Base-by-base conservation (phyloP, 2,888 invertebrate genomes). In the Harpalus rubripes region DNA sequence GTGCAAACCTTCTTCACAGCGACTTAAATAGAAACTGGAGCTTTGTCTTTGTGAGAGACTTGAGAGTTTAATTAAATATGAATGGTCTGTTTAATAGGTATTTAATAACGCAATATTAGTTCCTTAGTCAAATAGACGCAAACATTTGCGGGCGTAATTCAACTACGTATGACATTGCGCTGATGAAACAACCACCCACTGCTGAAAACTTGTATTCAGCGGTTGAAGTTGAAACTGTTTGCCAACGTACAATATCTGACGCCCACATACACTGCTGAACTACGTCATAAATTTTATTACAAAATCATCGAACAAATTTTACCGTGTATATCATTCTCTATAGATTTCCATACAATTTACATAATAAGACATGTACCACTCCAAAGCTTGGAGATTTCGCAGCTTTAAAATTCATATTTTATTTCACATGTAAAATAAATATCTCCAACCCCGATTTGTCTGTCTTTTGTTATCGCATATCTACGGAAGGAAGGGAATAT, bases 71-170 rank as follows among this genome's bases (percentile, higher is more conserved):
- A 74, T 74, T 44, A 74, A 74, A 74, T 44, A 74, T 68, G 68
- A 68, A 15, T 12, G 68, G 68, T 68, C 68, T 39, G n/a, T 39
- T n/a, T 68, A n/a, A 68, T 74, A 65, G 65, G 10, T 83, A 83
- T 72, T 83, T 83, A 83, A 83, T 83, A 83, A 76, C 59, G 74
- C 41, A 76, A 61, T 83, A 83, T 83, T 83, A 83, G 83, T 76
- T 83, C 68, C 76, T 82, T 76, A 61, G 41, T 74, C 72, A 74
- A 74, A 74, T 18, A 74, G 16, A 16, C 72, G 52, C 8, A 2
- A 39, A 16, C 15, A 32, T 68, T 7, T 52, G 72, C 8, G 39
- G 68, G 41, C 15, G 68, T 68, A 15, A 16, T 74, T 44, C 18
- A 10, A 44, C 72, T 8, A 44, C 44, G 72, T 74, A 74, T 74